Evolutionary conservation across 2,888 invertebrate genomes (phyloP).

Genomic region (Parascotia fuliginaria): DNA sequence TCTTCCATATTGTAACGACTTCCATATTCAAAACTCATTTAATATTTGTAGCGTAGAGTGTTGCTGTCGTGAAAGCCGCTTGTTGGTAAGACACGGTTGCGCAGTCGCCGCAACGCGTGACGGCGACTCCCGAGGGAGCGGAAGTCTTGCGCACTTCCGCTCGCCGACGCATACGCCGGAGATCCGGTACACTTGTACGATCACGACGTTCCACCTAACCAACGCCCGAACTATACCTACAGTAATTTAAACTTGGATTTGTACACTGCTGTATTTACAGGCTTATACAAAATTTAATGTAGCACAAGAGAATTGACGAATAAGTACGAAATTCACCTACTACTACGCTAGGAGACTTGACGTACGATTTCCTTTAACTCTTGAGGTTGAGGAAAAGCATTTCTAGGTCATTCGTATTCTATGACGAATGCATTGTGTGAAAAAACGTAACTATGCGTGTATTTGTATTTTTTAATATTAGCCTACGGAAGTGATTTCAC

Average conservation of each 20-base stretch:
- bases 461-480: too few species aligned
- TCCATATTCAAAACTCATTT: conserved; percentile 20
- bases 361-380: too few species aligned
- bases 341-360: too few species aligned
- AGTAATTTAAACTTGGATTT: conserved; percentile 1
- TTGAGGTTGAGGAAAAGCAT: too few species aligned
- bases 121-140: conserved; percentile 79
- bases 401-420: too few species aligned
- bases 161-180: conserved; percentile 70
- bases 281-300: too few species aligned
- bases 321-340: too few species aligned
- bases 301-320: too few species aligned
- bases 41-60: conserved; percentile 26
- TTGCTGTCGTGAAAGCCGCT: conserved; percentile 60
- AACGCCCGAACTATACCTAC: conserved; percentile 7
- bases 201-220: conserved; percentile 51
- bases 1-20: conserved; percentile 7
- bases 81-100: conserved; percentile 61
- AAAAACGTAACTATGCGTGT: too few species aligned
- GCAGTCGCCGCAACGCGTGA: conserved; percentile 66
- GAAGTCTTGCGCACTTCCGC: conserved; percentile 82
- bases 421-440: too few species aligned
- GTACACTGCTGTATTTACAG: neutral
- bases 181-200: conserved; percentile 72
- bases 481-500: too few species aligned